Evolutionary conservation across 2,888 invertebrate species (phyloP), one percentile per base, ranked within the genome.

Genomic region (Drosophila neotestacea): DNA sequence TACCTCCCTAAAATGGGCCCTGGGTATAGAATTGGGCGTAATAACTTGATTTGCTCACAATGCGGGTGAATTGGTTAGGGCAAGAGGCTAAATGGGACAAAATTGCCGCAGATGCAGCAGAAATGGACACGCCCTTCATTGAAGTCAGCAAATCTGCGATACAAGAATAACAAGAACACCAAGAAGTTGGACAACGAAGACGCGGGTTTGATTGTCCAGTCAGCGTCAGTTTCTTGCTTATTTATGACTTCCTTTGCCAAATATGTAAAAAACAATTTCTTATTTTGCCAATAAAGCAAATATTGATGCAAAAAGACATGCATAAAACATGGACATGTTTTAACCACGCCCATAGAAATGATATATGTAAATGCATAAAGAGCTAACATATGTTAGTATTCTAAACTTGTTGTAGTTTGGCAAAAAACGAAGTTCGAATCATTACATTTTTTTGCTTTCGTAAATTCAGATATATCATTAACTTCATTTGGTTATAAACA

Each of bases 41-140:
- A 89, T 85, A 86, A 85, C 89, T 89, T 89, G 88, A 86, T 86
- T 88, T 85, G 80, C 67, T 67, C 81, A 72, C 81, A 84, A 84
- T 88, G 81, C 77, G 84, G 89, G 84, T 63, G 77, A 63, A 68
- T 60, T 79, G 61, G 50, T 5, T 41, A 52, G 60, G 65, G 72
- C 28, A 47, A 36, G 11, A 44, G 42, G 36, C 11, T 10, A 38
- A 48, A 50, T 55, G 28, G 60, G 41, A 22, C n/a, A 32, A 59
- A 75, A 66, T 79, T 76, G 88, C 52, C 71, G 77, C 84, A 86
- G 87, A 70, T 85, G 89, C 84, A 85, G 81, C 81, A 76, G 55
- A 42, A 73, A 73, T 41, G 52, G 65, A 39, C 72, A 72, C 66
- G 75, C 84, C 80, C 80, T 80, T 67, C 64, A 71, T 73, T 42